Percentiles rank a stretch among this genome's conserved stretches.
Conservation (phyloP, 2,888 invertebrate species). For the Bugulina stolonifera region DNA sequence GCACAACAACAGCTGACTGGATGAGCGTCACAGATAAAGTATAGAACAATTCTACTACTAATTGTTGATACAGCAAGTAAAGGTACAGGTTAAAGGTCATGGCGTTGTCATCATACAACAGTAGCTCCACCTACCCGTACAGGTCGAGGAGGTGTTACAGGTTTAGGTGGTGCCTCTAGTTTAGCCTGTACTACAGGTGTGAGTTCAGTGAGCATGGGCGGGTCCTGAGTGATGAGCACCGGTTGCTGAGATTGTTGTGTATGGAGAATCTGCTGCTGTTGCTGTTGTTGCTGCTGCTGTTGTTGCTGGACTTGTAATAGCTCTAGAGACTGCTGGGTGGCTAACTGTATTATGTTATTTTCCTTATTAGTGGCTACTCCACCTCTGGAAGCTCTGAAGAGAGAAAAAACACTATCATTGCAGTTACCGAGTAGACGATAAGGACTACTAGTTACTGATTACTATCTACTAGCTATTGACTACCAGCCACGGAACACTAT, state of each 20-base stretch:
- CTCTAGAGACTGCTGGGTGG: background rate
- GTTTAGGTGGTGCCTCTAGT: background rate
- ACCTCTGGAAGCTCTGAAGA: background rate
- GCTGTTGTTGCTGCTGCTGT: background rate
- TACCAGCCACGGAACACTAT: too few relatives aligned
- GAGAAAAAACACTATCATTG: too few relatives aligned
- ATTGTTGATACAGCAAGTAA: too few relatives aligned
- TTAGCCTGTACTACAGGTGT: background rate
- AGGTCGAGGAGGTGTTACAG: background rate
- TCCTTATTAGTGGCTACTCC: background rate
- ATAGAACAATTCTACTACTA: too few relatives aligned
- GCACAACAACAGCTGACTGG: too few relatives aligned
- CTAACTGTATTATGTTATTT: background rate
- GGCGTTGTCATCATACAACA: too few relatives aligned
- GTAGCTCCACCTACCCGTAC: constrained; percentile 7
- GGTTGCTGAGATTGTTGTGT: background rate
- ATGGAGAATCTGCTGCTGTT: background rate
- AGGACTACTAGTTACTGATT: too few relatives aligned
- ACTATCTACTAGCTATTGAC: too few relatives aligned
- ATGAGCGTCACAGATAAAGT: too few relatives aligned
- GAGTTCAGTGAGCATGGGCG: background rate
- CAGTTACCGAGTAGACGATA: too few relatives aligned
- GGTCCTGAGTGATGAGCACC: background rate
- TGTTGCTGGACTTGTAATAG: background rate
- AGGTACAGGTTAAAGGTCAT: too few relatives aligned